phyloP scores from a whole-genome alignment of 1,140 invertebrate genomes.

The Stegodyphus dumicola region DNA sequence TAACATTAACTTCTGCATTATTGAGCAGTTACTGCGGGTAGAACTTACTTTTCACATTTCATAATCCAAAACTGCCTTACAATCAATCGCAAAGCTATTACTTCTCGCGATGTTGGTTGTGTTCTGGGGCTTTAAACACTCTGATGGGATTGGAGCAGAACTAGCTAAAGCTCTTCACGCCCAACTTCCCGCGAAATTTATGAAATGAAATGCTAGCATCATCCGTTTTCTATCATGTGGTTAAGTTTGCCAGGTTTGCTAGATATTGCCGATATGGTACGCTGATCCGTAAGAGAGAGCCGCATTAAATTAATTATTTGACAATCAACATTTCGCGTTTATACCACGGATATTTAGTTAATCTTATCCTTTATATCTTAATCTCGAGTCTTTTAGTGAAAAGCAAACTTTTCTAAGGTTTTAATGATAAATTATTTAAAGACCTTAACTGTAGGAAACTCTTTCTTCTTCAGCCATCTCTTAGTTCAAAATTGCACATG shows the following conservation, averaged over 20 bases:
- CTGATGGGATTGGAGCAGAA: constrained; percentile 1
- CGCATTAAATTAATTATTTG: constrained; percentile 49
- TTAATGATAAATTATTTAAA: no score
- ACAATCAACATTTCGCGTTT: background rate
- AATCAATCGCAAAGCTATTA: background rate
- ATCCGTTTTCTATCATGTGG: constrained; percentile 24
- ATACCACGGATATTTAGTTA: no score
- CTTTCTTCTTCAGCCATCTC: no score
- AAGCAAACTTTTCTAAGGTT: no score
- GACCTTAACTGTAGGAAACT: no score
- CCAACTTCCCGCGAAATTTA: constrained; percentile 12
- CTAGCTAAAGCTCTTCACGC: constrained; percentile 40
- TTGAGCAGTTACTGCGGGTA: constrained; percentile 5
- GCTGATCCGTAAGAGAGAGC: constrained; percentile 36
- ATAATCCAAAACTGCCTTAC: constrained; percentile 6
- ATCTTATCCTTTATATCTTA: no score
- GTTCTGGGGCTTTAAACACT: background rate
- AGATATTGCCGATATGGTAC: constrained; percentile 24
- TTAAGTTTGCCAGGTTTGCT: background rate
- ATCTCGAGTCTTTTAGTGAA: no score
- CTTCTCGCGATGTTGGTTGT: background rate
- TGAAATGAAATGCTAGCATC: background rate
- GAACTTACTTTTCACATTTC: constrained; percentile 49
- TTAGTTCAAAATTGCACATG: no score
- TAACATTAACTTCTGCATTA: constrained; percentile 30